These are phyloP conservation scores for Meloe dianella DNA, from an alignment of 2,888 invertebrate genomes.

Conservation along the genomic window DNA sequence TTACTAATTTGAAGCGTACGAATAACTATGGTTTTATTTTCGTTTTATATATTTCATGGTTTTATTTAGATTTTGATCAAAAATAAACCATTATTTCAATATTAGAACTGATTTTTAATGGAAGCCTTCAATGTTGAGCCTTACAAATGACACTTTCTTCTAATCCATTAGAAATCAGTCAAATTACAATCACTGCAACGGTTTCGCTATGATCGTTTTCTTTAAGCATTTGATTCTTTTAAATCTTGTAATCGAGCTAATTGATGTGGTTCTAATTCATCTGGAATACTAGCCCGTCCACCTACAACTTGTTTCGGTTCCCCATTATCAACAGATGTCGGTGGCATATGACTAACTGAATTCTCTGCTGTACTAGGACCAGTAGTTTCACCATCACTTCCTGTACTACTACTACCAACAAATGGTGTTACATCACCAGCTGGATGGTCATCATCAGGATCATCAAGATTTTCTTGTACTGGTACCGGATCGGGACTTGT, in stretches of 20 bases:
- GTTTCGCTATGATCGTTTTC: background rate
- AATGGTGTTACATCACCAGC: slow-evolving; percentile 66
- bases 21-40: slow-evolving; percentile 39
- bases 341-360: slow-evolving; percentile 63
- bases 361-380: slow-evolving; percentile 69
- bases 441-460: slow-evolving; percentile 59
- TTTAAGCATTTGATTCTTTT: slow-evolving; percentile 90
- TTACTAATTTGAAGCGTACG: slow-evolving; percentile 44
- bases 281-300: slow-evolving; percentile 83
- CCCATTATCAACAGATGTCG: slow-evolving; percentile 55
- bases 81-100: slow-evolving; percentile 9
- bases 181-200: background rate
- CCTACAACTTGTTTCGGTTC: slow-evolving; percentile 75
- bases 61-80: background rate
- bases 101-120: background rate
- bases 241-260: slow-evolving; percentile 85
- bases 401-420: slow-evolving; percentile 70
- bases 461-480: slow-evolving; percentile 18
- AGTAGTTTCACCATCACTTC: slow-evolving; percentile 70
- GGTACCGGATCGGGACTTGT: slow-evolving; percentile 27
- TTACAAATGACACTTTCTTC: background rate
- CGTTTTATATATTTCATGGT: slow-evolving; percentile 20
- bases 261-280: slow-evolving; percentile 88
- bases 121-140: background rate
- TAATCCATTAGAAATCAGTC: background rate